Percentiles rank a stretch among this genome's conserved stretches.
Conservation (phyloP, 2,888 invertebrate species). For the Lasiommata megera region DNA sequence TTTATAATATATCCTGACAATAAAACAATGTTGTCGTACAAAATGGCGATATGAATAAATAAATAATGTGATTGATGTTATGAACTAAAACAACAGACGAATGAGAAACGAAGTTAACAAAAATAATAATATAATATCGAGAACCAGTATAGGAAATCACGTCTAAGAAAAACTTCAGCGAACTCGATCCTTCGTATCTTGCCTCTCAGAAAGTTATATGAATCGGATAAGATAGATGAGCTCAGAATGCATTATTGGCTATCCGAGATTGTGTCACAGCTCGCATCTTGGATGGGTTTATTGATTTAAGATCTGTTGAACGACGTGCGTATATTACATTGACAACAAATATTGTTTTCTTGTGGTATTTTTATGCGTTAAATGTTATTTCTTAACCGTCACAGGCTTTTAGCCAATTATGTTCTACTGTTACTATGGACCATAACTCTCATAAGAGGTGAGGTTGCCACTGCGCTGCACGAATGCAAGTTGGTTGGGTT, state of each 20-base stretch:
- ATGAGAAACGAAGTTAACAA: slow-evolving; percentile 3
- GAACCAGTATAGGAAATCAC: slow-evolving; percentile 22
- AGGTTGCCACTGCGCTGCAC: too few relatives aligned
- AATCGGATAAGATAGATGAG: slow-evolving; percentile 66
- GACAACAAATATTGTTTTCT: not conserved
- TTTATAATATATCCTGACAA: too few relatives aligned
- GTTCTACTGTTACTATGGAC: too few relatives aligned
- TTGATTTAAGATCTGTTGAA: slow-evolving; percentile 23
- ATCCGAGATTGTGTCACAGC: slow-evolving; percentile 61
- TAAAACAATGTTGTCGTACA: too few relatives aligned
- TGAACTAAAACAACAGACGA: not conserved
- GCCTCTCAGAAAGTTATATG: slow-evolving; percentile 65
- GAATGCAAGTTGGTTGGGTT: too few relatives aligned
- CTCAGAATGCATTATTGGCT: slow-evolving; percentile 68
- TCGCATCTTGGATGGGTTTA: slow-evolving; percentile 30
- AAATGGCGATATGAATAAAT: too few relatives aligned
- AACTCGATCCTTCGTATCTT: slow-evolving; percentile 54
- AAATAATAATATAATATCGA: slow-evolving; percentile 15
- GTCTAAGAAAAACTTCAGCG: slow-evolving; percentile 52
- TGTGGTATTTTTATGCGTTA: too few relatives aligned
- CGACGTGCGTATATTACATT: not conserved
- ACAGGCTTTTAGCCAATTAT: too few relatives aligned
- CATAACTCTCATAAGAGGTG: too few relatives aligned
- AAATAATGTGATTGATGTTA: not conserved
- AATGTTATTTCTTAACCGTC: too few relatives aligned